phyloP scores from a whole-genome alignment of 2,113 vertebrate species.

The Picathartes gymnocephalus region DNA sequence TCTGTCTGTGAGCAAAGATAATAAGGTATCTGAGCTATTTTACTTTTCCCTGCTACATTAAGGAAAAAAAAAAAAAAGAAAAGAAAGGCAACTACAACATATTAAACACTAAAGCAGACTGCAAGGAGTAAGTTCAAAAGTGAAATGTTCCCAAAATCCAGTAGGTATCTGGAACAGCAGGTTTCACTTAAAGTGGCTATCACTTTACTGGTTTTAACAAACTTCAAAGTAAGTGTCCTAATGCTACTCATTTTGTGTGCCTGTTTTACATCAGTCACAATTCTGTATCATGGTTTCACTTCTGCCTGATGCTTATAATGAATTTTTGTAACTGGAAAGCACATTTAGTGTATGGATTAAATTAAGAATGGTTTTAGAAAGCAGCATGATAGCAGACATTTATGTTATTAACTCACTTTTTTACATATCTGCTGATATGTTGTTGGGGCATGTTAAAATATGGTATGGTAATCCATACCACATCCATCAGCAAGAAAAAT shows the following conservation, averaged over 20 bases:
- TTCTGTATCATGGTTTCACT: conserved; percentile 73
- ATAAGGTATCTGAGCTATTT: background rate
- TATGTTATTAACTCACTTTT: conserved; percentile 52
- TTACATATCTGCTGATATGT: conserved; percentile 34
- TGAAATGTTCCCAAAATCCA: conserved; percentile 64
- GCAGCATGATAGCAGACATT: conserved; percentile 67
- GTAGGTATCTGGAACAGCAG: conserved; percentile 90
- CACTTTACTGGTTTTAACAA: conserved; percentile 91
- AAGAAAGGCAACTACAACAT: background rate
- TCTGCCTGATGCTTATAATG: conserved; percentile 78
- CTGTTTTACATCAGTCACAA: conserved; percentile 91
- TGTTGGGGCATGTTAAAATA: conserved; percentile 35
- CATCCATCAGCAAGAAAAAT: conserved; percentile 6
- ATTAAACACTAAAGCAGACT: conserved; percentile 19
- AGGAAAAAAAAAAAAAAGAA: background rate
- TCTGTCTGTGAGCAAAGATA: background rate
- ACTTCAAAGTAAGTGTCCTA: conserved; percentile 93
- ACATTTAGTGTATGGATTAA: conserved; percentile 75
- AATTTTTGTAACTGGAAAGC: conserved; percentile 75
- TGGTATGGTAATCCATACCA: conserved; percentile 43
- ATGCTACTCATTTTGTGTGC: conserved; percentile 79
- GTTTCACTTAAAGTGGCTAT: conserved; percentile 93
- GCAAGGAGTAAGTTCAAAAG: conserved; percentile 62
- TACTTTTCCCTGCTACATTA: background rate
- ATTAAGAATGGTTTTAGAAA: conserved; percentile 76